Evolutionary conservation across 2,888 invertebrate genomes (phyloP).

Genomic region (Boloria euphrosyne): DNA sequence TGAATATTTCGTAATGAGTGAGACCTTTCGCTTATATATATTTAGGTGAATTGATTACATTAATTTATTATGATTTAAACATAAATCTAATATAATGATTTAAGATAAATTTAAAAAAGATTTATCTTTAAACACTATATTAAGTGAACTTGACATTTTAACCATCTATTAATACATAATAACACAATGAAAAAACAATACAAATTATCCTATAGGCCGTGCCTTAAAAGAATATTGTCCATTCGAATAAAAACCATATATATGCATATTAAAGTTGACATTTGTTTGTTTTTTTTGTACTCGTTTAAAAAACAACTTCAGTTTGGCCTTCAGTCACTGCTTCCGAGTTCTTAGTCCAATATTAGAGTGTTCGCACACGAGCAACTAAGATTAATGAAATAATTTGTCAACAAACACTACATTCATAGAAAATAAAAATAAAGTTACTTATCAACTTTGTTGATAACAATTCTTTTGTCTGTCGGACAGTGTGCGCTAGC

Average conservation of each 20-base stretch:
- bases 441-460: not conserved
- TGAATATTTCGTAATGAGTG: too few relatives aligned
- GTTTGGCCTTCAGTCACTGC: conserved; percentile 33
- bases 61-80: too few relatives aligned
- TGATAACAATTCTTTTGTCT: not conserved
- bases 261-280: not conserved
- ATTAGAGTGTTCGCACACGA: conserved; percentile 21
- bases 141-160: conserved; percentile 4
- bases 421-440: not conserved
- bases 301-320: conserved; percentile 20
- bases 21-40: too few relatives aligned
- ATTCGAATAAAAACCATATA: conserved; percentile 4
- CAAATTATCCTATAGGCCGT: not conserved
- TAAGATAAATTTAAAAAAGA: too few relatives aligned
- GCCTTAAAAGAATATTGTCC: conserved; percentile 2
- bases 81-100: too few relatives aligned
- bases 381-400: not conserved
- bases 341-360: conserved; percentile 40
- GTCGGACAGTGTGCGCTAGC: not conserved
- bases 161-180: not conserved
- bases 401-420: not conserved
- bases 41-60: too few relatives aligned
- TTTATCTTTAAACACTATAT: conserved; percentile 4
- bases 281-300: conserved; percentile 20
- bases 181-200: not conserved